Conservation (phyloP, 2,888 invertebrate species). For the Crioceris asparagi region DNA sequence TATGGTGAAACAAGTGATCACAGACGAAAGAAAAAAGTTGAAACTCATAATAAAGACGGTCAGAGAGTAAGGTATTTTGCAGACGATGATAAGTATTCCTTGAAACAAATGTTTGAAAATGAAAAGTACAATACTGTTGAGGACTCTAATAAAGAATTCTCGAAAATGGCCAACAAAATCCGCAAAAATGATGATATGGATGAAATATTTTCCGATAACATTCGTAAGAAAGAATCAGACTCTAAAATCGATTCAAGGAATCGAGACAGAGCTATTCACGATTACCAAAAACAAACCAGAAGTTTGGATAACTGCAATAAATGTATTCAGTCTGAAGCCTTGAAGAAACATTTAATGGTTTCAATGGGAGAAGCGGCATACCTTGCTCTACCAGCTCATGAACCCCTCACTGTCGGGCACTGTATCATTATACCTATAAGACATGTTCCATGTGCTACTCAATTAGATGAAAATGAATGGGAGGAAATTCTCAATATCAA, state of each 20-base stretch:
- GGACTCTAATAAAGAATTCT: constrained; percentile 72
- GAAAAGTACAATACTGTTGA: constrained; percentile 72
- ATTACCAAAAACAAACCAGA: constrained; percentile 58
- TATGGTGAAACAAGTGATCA: constrained; percentile 39
- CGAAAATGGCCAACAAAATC: constrained; percentile 57
- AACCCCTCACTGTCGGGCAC: constrained; percentile 75
- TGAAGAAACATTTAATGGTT: constrained; percentile 77
- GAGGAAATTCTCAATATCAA: constrained; percentile 73
- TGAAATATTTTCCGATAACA: constrained; percentile 73
- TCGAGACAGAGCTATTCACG: constrained; percentile 55
- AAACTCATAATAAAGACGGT: constrained; percentile 62
- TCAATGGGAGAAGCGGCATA: constrained; percentile 75
- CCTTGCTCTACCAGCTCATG: constrained; percentile 67
- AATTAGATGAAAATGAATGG: constrained; percentile 92
- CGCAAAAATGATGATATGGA: constrained; percentile 67
- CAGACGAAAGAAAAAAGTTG: constrained; percentile 42
- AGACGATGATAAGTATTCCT: constrained; percentile 79
- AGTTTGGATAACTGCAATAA: constrained; percentile 70
- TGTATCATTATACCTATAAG: constrained; percentile 76
- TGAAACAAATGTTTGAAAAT: constrained; percentile 74
- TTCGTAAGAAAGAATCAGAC: constrained; percentile 53
- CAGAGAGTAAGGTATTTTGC: constrained; percentile 74
- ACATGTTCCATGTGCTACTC: constrained; percentile 69
- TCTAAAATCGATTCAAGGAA: constrained; percentile 52
- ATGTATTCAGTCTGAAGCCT: constrained; percentile 71